Conservation (phyloP, 2,113 vertebrate genomes). For the Ammodytes marinus region DNA sequence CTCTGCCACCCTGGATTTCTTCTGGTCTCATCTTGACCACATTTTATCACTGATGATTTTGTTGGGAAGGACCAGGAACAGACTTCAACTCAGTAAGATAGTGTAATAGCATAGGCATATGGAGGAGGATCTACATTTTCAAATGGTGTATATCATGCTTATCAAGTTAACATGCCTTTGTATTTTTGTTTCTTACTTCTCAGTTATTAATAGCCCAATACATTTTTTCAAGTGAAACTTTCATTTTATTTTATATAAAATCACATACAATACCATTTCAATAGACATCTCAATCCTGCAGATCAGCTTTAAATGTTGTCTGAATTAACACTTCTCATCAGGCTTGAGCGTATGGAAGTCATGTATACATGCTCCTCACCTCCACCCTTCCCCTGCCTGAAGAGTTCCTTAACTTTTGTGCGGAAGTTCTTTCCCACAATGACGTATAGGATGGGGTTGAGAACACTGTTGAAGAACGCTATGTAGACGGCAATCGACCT, state of each 20-base stretch:
- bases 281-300: neutral
- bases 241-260: too few species aligned
- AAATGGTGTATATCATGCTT: too few species aligned
- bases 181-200: too few species aligned
- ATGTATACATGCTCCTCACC: too few species aligned
- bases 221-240: too few species aligned
- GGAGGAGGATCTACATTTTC: too few species aligned
- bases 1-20: too few species aligned
- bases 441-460: constrained; percentile 93
- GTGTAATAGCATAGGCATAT: neutral
- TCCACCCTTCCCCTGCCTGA: neutral
- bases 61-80: neutral
- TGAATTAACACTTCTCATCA: neutral
- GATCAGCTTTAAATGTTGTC: rapidly evolving
- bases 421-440: constrained; percentile 92
- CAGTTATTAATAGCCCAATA: too few species aligned
- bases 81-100: neutral
- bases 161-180: too few species aligned
- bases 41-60: too few species aligned
- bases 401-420: constrained; percentile 85
- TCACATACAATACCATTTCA: too few species aligned
- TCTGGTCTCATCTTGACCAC: neutral
- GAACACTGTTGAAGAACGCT: constrained; percentile 91
- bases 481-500: constrained; percentile 81
- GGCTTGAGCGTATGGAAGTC: neutral